Evolutionary conservation across 1,140 invertebrate genomes (phyloP).

Genomic region (Wiebesia pumilae): DNA sequence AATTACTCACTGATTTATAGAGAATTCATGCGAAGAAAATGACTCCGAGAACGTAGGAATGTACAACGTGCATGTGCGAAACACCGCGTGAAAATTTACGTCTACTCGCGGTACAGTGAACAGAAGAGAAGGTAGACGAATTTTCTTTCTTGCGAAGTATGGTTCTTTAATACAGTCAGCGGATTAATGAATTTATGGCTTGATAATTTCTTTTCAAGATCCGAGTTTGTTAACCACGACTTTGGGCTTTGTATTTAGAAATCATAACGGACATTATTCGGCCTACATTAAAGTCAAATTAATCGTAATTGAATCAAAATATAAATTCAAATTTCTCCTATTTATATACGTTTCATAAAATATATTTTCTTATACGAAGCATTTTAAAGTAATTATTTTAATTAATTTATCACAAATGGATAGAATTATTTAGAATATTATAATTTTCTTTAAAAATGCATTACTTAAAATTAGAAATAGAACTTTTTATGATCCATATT

Average conservation of each 20-base stretch:
- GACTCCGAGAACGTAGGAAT: background rate
- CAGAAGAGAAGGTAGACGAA: background rate
- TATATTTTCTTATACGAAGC: too few species aligned
- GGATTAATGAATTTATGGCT: slow-evolving; percentile 17
- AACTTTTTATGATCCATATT: too few species aligned
- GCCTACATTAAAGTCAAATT: too few species aligned
- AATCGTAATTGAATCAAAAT: too few species aligned
- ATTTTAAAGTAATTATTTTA: too few species aligned
- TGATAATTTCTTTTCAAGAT: background rate
- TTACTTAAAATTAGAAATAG: too few species aligned
- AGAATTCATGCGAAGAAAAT: slow-evolving; percentile 55
- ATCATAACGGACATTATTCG: background rate
- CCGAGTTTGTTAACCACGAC: background rate
- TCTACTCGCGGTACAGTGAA: background rate
- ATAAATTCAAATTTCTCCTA: background rate
- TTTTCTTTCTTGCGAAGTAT: slow-evolving; percentile 9
- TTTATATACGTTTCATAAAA: too few species aligned
- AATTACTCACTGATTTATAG: slow-evolving; percentile 76
- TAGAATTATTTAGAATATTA: too few species aligned
- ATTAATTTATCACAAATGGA: too few species aligned
- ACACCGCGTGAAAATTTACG: slow-evolving; percentile 42
- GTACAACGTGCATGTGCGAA: slow-evolving; percentile 19
- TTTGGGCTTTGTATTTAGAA: background rate
- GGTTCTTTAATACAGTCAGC: background rate
- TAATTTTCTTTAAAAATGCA: too few species aligned